phyloP scores from a whole-genome alignment of 2,888 invertebrate species.

The Stenodera caucasica region DNA sequence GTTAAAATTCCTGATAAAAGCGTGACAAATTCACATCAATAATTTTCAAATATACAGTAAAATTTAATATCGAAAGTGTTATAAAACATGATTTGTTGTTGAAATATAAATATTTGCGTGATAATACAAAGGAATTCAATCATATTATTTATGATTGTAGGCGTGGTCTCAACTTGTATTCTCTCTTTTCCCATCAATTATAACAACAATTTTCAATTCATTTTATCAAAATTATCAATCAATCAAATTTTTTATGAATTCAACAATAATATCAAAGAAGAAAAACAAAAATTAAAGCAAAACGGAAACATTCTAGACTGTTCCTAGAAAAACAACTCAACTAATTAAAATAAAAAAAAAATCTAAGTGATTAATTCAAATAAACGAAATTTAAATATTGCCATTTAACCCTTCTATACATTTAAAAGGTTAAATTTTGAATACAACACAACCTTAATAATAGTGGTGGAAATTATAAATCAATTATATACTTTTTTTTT shows the following conservation, averaged over 20 bases:
- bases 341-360: neutral
- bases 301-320: conserved; percentile 15
- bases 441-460: neutral
- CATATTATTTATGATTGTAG: conserved; percentile 1
- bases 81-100: conserved; percentile 6
- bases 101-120: conserved; percentile 8
- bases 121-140: conserved; percentile 4
- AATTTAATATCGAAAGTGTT: conserved; percentile 7
- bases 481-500: conserved; percentile 5
- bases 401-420: neutral
- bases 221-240: neutral
- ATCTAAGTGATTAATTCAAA: neutral
- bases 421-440: neutral
- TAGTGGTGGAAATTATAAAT: conserved; percentile 11
- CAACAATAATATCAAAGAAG: no score
- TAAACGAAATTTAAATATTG: neutral
- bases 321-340: neutral
- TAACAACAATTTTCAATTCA: neutral
- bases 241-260: neutral
- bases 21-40: conserved; percentile 6
- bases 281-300: conserved; percentile 30
- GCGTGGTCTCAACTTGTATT: neutral
- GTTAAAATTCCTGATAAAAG: conserved; percentile 3
- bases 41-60: conserved; percentile 3
- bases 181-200: neutral